Percentiles rank a stretch among this genome's conserved stretches.
Evolutionary conservation across 92 coral and sea anemone species (phyloP).

Genomic region (Zoanthus solanderi): DNA sequence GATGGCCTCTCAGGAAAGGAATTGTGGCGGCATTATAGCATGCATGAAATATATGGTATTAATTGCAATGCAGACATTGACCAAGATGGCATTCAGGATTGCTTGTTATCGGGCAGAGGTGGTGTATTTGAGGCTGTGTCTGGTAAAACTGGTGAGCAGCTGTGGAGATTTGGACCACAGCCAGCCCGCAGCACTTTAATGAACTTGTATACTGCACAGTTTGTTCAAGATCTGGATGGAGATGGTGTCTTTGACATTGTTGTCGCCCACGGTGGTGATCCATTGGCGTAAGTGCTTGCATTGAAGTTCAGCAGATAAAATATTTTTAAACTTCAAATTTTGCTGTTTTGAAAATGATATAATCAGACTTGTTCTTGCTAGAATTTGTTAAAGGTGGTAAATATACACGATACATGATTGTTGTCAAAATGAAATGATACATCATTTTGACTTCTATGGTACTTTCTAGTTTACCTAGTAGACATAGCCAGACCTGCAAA

Average conservation of each 20-base stretch:
- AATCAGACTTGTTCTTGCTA: too few species aligned
- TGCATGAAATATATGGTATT: slow-evolving; percentile 94
- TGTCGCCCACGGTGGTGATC: slow-evolving; percentile 98
- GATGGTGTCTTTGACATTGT: slow-evolving; percentile 93
- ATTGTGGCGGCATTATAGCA: slow-evolving; percentile 95
- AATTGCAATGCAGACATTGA: slow-evolving; percentile 97
- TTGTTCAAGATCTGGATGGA: slow-evolving; percentile 88
- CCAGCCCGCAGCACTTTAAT: slow-evolving; percentile 79
- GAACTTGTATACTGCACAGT: slow-evolving; percentile 96
- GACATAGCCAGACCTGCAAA: too few species aligned
- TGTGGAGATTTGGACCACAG: slow-evolving; percentile 92
- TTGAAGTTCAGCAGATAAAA: background rate
- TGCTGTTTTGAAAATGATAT: background rate
- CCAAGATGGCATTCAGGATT: slow-evolving; percentile 89
- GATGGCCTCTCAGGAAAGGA: slow-evolving; percentile 92
- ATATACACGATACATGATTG: too few species aligned
- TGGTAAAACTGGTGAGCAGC: slow-evolving; percentile 75
- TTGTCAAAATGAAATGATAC: too few species aligned
- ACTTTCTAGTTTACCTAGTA: too few species aligned
- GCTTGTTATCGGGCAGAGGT: slow-evolving; percentile 90
- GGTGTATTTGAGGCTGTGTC: slow-evolving; percentile 93
- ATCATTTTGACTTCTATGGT: too few species aligned
- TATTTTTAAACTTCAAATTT: background rate
- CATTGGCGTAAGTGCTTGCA: slow-evolving; percentile 80
- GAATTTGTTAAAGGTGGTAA: too few species aligned